phyloP scores from a whole-genome alignment of 2,888 invertebrate species.

The Corythucha ciliata region DNA sequence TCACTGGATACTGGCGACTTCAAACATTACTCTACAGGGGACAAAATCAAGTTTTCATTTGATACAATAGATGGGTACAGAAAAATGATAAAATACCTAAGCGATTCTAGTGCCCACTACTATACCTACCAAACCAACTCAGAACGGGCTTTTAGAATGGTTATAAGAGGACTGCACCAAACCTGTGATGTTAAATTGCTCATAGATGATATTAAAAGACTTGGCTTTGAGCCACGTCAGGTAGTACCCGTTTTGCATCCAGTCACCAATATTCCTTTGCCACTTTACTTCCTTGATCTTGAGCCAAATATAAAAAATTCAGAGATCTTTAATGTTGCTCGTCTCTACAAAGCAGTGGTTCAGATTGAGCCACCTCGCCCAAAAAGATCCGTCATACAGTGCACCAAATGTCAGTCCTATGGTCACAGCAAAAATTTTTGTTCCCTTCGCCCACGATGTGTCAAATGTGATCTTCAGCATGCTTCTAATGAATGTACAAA shows the following conservation, averaged over 20 bases:
- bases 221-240: not conserved
- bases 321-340: not conserved
- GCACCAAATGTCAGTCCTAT: conserved; percentile 7
- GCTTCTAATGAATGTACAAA: not conserved
- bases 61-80: conserved; percentile 11
- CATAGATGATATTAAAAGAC: not conserved
- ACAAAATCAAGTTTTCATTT: conserved; percentile 6
- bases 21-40: conserved; percentile 3
- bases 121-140: conserved; percentile 4
- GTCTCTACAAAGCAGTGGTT: not conserved
- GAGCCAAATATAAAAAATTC: conserved; percentile 4
- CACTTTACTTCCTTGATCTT: conserved; percentile 2
- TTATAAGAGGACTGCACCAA: conserved; percentile 4
- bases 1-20: not conserved
- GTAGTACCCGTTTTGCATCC: conserved; percentile 2
- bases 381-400: conserved; percentile 3
- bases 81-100: not conserved
- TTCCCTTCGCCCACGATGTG: not conserved
- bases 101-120: not conserved
- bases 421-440: conserved; percentile 4
- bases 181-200: conserved; percentile 1
- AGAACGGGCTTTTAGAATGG: conserved; percentile 6
- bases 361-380: conserved; percentile 3
- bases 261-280: conserved; percentile 1
- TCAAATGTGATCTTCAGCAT: conserved; percentile 1